Evolutionary conservation across 2,888 invertebrate species (phyloP).

Genomic region (Heteromyza rotundicornis): DNA sequence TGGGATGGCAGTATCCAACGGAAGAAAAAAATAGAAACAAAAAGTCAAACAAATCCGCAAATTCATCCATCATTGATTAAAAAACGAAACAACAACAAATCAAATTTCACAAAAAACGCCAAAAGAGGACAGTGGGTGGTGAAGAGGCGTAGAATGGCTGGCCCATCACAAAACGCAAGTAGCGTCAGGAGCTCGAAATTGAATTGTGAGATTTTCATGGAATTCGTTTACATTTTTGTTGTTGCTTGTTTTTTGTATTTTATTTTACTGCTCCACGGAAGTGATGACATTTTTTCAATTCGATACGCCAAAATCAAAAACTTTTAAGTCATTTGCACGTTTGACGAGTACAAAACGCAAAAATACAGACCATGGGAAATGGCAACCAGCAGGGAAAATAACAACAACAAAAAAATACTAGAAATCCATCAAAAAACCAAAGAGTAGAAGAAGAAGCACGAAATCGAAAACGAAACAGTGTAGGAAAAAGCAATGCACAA

Average conservation of each 20-base stretch:
- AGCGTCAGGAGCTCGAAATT: too few relatives aligned
- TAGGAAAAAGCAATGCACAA: neutral
- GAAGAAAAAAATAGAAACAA: neutral
- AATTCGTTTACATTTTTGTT: too few relatives aligned
- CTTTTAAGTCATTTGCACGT: slow-evolving; percentile 20
- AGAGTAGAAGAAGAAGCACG: neutral
- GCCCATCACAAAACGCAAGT: neutral
- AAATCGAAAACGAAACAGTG: neutral
- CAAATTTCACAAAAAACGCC: slow-evolving; percentile 21
- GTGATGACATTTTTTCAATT: slow-evolving; percentile 4
- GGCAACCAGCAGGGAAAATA: neutral
- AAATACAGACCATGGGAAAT: neutral
- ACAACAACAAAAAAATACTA: neutral
- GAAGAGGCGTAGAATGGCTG: neutral
- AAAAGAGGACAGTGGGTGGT: neutral
- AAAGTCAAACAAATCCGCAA: slow-evolving; percentile 20
- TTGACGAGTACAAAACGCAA: slow-evolving; percentile 12
- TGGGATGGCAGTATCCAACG: neutral
- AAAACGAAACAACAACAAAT: slow-evolving; percentile 14
- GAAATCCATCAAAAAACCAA: neutral
- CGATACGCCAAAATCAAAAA: slow-evolving; percentile 9
- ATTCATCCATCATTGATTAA: slow-evolving; percentile 32
- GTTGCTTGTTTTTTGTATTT: neutral
- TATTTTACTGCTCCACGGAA: neutral
- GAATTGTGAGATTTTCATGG: slow-evolving; percentile 17